A percentile compares a stretch with the other conserved stretches of the same genome.
These are phyloP conservation scores for Drosophila colorata DNA, from an alignment of 2,888 invertebrate species.

Conservation along the genomic window DNA sequence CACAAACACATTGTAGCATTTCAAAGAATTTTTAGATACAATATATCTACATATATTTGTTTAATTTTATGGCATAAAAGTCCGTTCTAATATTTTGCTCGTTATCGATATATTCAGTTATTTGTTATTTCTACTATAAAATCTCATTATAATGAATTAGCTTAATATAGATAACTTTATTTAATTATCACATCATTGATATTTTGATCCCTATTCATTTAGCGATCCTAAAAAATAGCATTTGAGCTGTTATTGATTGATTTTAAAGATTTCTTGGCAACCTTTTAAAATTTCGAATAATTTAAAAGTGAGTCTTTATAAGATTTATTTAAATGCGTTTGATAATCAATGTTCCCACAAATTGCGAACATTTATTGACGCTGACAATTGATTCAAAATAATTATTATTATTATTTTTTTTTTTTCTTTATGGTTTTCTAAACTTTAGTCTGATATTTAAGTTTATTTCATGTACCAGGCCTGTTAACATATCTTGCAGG, in stretches of 20 bases:
- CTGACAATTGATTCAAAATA: no score
- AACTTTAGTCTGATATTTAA: no score
- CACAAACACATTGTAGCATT: conserved; percentile 16
- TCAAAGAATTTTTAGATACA: conserved; percentile 2
- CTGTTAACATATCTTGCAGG: not conserved
- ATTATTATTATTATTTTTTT: no score
- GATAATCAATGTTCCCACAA: not conserved
- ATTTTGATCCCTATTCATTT: conserved; percentile 14
- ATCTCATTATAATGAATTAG: conserved; percentile 15
- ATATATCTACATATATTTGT: not conserved
- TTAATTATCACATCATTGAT: conserved; percentile 8
- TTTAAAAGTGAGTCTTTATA: not conserved
- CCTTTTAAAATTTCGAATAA: not conserved
- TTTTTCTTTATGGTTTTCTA: no score
- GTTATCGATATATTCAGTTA: conserved; percentile 15
- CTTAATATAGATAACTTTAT: conserved; percentile 8
- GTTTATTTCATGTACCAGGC: no score
- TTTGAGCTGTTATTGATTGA: conserved; percentile 13
- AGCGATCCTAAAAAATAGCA: conserved; percentile 8
- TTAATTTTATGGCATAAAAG: no score
- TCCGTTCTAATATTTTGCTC: not conserved
- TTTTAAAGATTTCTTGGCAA: not conserved
- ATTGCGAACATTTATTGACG: not conserved
- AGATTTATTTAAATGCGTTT: not conserved
- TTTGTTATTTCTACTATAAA: conserved; percentile 18